A percentile compares a stretch with the other conserved stretches of the same genome.
phyloP scores from a whole-genome alignment of 2,888 invertebrate species.

The Eristalinus sepulchralis region DNA sequence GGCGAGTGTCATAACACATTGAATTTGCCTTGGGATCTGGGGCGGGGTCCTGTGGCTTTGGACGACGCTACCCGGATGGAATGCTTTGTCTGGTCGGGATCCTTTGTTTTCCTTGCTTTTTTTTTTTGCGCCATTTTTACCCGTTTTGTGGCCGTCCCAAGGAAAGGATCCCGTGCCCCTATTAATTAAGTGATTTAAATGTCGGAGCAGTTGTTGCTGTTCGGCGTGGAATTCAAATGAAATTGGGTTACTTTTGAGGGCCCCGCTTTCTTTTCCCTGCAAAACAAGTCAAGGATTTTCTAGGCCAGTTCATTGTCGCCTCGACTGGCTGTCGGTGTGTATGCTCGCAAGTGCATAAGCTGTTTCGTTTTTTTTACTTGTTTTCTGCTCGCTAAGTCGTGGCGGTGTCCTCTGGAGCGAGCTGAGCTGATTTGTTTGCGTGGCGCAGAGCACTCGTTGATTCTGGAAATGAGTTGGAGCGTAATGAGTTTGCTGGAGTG shows the following conservation, averaged over 20 bases:
- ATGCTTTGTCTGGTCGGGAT: background rate
- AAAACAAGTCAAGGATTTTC: background rate
- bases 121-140: too few species aligned
- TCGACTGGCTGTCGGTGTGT: background rate
- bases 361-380: background rate
- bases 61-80: background rate
- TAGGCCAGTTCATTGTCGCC: background rate
- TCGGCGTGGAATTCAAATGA: background rate
- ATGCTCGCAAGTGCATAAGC: constrained; percentile 11
- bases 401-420: background rate
- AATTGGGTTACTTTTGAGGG: constrained; percentile 10
- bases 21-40: constrained; percentile 33
- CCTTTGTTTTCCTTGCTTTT: background rate
- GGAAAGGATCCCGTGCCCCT: background rate
- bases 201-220: background rate
- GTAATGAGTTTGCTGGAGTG: background rate
- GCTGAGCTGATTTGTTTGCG: constrained; percentile 10
- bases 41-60: background rate
- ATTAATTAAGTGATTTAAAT: constrained; percentile 37
- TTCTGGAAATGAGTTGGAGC: background rate
- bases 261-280: background rate
- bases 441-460: background rate
- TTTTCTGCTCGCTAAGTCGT: background rate
- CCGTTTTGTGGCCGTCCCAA: background rate
- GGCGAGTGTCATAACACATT: constrained; percentile 34